Evolutionary conservation across 2,113 vertebrate genomes (phyloP).

Genomic region (Paramisgurnus dabryanus): DNA sequence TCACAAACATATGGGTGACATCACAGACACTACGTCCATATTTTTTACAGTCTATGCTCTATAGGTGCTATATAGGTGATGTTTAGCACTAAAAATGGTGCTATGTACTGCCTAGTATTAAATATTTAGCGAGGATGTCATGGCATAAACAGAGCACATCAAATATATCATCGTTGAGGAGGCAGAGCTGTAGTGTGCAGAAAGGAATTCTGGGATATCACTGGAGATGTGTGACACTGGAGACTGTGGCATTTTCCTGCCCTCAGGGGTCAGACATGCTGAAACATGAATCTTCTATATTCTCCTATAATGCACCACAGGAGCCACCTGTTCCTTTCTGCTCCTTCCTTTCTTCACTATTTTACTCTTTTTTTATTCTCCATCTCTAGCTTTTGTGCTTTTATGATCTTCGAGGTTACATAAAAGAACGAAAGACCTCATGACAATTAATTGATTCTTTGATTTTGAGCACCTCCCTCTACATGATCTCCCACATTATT

Average conservation of each 20-base stretch:
- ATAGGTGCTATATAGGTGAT: too few relatives aligned
- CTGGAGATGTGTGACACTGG: conserved; percentile 38
- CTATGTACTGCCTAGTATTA: neutral
- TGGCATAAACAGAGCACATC: conserved; percentile 14
- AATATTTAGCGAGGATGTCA: neutral
- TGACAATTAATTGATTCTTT: conserved; percentile 25
- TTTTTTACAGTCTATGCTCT: too few relatives aligned
- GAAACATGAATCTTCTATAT: conserved; percentile 51
- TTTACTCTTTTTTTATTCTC: neutral
- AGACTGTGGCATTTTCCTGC: conserved; percentile 52
- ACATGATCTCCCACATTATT: neutral
- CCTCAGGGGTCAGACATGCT: conserved; percentile 53
- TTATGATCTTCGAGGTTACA: neutral
- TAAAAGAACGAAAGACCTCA: conserved; percentile 10
- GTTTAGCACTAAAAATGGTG: too few relatives aligned
- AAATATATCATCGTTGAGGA: neutral
- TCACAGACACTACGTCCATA: too few relatives aligned
- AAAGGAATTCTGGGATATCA: conserved; percentile 8
- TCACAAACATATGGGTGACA: too few relatives aligned
- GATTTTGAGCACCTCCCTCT: neutral
- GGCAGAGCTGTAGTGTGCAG: neutral
- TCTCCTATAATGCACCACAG: conserved; percentile 48
- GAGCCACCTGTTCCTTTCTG: conserved; percentile 57
- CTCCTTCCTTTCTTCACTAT: neutral
- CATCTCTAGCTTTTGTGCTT: conserved; percentile 30